These are phyloP conservation scores for Drosophila quadrilineata DNA, from an alignment of 1,140 invertebrate genomes.

Conservation along the genomic window DNA sequence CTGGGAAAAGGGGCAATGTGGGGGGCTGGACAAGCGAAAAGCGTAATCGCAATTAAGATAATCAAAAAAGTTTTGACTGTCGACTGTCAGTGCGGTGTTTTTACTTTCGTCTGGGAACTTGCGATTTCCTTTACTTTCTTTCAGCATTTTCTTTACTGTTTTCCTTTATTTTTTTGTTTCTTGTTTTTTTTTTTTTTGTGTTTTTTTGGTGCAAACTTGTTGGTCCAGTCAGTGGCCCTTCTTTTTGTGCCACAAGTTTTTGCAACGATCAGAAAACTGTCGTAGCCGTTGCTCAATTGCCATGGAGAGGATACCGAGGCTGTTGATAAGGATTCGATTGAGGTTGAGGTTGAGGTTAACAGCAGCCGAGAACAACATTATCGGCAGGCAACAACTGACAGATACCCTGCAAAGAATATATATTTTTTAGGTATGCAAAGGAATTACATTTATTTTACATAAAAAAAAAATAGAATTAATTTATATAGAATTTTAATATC, in stretches of 20 bases:
- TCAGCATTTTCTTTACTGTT: neutral
- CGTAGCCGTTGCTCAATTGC: conserved; percentile 35
- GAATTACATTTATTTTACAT: no score
- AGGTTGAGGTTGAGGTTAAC: conserved; percentile 23
- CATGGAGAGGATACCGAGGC: neutral
- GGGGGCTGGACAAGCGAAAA: neutral
- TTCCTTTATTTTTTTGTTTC: neutral
- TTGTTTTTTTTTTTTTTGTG: neutral
- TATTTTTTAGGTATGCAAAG: no score
- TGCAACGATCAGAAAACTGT: conserved; percentile 27
- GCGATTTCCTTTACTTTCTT: conserved; percentile 21
- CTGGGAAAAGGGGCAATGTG: conserved; percentile 3
- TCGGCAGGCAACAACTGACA: neutral
- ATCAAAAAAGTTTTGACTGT: conserved; percentile 79
- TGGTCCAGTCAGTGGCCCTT: neutral
- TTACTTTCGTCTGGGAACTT: conserved; percentile 59
- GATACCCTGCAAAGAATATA: neutral
- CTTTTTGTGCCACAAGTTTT: conserved; percentile 47
- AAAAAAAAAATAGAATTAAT: no score
- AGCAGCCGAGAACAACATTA: neutral
- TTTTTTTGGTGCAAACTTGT: conserved; percentile 14
- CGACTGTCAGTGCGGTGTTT: conserved; percentile 63
- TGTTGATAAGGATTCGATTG: conserved; percentile 8
- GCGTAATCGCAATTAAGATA: conserved; percentile 78
- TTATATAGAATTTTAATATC: no score